Base-by-base conservation (phyloP, 2,113 vertebrate species). In the Camelus dromedarius region DNA sequence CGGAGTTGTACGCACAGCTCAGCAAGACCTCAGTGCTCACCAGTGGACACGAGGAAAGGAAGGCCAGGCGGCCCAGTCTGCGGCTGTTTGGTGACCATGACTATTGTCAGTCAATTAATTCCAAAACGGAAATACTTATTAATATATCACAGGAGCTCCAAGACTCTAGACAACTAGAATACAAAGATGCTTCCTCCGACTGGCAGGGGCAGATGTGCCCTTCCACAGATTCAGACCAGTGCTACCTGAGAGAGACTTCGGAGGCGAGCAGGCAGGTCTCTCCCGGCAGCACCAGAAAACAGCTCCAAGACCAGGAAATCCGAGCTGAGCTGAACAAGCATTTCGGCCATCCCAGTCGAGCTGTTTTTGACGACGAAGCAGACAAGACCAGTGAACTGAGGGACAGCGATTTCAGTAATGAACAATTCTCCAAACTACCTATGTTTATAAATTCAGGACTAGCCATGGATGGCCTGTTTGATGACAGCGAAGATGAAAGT, bases 291-390 rank as follows among this genome's bases (percentile, higher is more conserved):
- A 98, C 98, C 98, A 98, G 99, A 96, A 99, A 99, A 98, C 99
- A 98, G 98, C 99, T 99, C 97, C 98, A 99, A 95, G 99, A 99
- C 99, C 99, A 99, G 98, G 99, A 99, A 98, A 99, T 99, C 98
- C 98, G 99, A 98, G 99, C 99, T 38, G 99, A 99, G 98, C 99
- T 99, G 98, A 99, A 99, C 98, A 99, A 99, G 99, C 99, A 99
- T 99, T 99, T 99, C 99, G 99, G 99, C 96, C 98, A 98, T 98
- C 99, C 99, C 96, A 99, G 99, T 97, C 98, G 99, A 98, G 99
- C 99, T 98, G 98, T 99, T 98, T 99, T 99, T 98, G 98, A 98
- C 79, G 98, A 99, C 97, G 97, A 98, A 97, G 96, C 97, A 98
- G 98, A 98, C 97, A 98, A 99, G 98, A 97, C 96, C 98, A 98